Percentiles rank a stretch among this genome's conserved stretches.
These are phyloP conservation scores for Melinaea menophilus DNA, from an alignment of 2,888 invertebrate genomes.

Conservation along the genomic window DNA sequence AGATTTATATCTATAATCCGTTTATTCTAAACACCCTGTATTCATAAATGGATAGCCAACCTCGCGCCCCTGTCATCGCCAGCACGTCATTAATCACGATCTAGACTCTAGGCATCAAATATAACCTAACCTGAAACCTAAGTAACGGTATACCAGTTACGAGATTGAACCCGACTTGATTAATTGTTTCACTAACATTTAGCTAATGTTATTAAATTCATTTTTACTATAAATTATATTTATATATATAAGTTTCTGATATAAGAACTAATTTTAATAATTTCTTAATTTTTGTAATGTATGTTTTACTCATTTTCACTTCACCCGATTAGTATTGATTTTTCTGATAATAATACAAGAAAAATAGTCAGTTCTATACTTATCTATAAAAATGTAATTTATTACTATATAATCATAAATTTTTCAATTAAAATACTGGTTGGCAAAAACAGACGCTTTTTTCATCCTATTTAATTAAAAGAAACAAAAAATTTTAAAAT, in stretches of 20 bases:
- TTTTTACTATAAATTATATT: neutral
- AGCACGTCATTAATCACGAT: slow-evolving; percentile 67
- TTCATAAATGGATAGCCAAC: slow-evolving; percentile 44
- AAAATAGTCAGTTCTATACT: too few relatives aligned
- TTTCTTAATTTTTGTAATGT: too few relatives aligned
- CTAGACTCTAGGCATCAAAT: slow-evolving; percentile 54
- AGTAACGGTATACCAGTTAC: slow-evolving; percentile 29
- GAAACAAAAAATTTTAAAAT: too few relatives aligned
- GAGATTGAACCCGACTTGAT: slow-evolving; percentile 32
- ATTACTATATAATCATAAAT: too few relatives aligned
- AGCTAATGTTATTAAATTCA: slow-evolving; percentile 13
- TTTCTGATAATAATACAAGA: too few relatives aligned
- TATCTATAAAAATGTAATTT: too few relatives aligned
- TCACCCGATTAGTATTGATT: too few relatives aligned
- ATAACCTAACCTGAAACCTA: slow-evolving; percentile 48
- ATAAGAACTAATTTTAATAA: too few relatives aligned
- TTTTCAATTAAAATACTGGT: too few relatives aligned
- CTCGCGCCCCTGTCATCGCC: slow-evolving; percentile 64
- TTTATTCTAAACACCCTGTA: slow-evolving; percentile 47
- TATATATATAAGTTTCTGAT: neutral
- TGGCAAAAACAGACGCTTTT: too few relatives aligned
- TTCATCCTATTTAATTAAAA: too few relatives aligned
- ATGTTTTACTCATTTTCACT: too few relatives aligned
- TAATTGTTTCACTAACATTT: slow-evolving; percentile 25
- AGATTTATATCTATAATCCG: slow-evolving; percentile 30